Conservation (phyloP, 2,113 vertebrate species). For the Oreocharis arfaki region DNA sequence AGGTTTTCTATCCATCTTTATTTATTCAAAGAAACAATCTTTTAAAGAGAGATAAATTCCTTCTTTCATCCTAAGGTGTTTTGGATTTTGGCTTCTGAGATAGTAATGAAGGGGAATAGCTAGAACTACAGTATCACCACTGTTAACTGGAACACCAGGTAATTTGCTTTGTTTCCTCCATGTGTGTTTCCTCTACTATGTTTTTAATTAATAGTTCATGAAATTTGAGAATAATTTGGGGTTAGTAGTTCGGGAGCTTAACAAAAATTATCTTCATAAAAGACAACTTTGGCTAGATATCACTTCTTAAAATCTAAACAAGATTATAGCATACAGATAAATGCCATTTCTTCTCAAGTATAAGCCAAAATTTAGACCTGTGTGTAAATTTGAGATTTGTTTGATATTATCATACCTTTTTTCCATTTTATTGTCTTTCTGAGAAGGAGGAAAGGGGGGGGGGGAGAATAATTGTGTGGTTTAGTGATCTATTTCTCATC, state of each 20-base stretch:
- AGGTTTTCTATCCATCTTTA: background rate
- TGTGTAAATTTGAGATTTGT: background rate
- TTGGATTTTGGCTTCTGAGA: background rate
- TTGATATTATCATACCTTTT: background rate
- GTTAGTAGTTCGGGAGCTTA: background rate
- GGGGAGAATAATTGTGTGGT: accelerated
- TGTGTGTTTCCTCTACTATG: background rate
- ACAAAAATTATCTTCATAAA: background rate
- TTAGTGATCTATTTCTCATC: background rate
- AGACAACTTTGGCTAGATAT: background rate
- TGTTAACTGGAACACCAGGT: background rate
- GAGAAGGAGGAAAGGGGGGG: background rate
- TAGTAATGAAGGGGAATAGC: background rate
- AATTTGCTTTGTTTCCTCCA: background rate
- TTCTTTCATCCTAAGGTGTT: background rate
- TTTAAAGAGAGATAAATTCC: background rate
- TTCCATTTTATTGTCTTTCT: background rate
- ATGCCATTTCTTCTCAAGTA: background rate
- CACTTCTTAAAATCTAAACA: background rate
- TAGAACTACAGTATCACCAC: background rate
- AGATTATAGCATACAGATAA: background rate
- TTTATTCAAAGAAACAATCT: background rate
- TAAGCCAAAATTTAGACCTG: background rate
- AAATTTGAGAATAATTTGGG: background rate
- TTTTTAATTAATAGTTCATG: background rate